Conservation (phyloP, 1,140 invertebrate species). For the Drosophila trapezifrons region DNA sequence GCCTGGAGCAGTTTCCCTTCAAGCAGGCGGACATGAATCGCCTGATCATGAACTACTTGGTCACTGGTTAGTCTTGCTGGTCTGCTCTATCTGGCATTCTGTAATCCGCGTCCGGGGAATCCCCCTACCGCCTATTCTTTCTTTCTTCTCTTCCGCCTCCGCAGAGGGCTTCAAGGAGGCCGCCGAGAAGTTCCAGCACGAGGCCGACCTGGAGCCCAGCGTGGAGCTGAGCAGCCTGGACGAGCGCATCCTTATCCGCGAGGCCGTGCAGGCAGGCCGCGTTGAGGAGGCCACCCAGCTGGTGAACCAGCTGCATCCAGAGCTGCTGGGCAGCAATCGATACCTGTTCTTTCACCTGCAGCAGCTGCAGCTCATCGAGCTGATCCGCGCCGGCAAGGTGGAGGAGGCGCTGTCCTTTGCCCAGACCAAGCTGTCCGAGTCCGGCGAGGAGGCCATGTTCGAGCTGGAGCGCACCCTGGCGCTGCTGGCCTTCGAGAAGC, state of each 20-base stretch:
- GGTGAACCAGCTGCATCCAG: constrained; percentile 97
- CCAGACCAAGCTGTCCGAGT: constrained; percentile 95
- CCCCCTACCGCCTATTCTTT: not conserved
- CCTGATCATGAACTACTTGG: constrained; percentile 99
- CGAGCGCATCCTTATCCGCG: constrained; percentile 96
- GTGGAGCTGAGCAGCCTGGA: constrained; percentile 95
- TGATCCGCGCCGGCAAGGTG: constrained; percentile 95
- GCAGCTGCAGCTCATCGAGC: constrained; percentile 97
- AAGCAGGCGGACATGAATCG: constrained; percentile 97
- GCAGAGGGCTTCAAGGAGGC: constrained; percentile 99
- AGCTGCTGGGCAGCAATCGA: constrained; percentile 96
- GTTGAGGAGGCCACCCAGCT: constrained; percentile 97
- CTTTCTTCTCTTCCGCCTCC: not conserved
- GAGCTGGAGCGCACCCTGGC: constrained; percentile 95
- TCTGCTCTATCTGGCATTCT: too few relatives aligned
- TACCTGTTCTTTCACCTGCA: constrained; percentile 98
- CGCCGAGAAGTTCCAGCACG: constrained; percentile 97
- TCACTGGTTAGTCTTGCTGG: constrained; percentile 86
- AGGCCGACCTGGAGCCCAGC: constrained; percentile 94
- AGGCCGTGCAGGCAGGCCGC: constrained; percentile 96
- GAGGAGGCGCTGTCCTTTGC: constrained; percentile 98
- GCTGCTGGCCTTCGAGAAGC: constrained; percentile 98
- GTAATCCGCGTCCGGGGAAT: too few relatives aligned
- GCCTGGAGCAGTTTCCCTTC: constrained; percentile 91
- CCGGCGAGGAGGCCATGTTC: constrained; percentile 91